phyloP scores from a whole-genome alignment of 2,113 vertebrate genomes.

The Sorex araneus region DNA sequence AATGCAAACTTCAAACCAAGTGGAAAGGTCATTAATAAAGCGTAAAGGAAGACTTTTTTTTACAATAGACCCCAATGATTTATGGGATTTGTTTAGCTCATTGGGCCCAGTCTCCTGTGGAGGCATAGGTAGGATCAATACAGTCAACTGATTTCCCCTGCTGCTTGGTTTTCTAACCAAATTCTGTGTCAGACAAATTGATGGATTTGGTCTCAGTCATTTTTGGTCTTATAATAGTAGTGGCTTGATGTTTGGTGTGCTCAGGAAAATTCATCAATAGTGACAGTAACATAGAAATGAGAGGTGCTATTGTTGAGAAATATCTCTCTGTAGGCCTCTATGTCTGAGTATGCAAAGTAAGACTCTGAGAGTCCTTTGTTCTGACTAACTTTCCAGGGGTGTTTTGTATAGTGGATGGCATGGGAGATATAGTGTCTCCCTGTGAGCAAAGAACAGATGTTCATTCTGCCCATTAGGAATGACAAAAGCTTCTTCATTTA shows the following conservation, averaged over 20 bases:
- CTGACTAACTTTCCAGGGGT: background rate
- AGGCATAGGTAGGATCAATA: background rate
- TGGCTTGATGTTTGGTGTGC: background rate
- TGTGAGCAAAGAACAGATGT: background rate
- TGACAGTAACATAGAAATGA: background rate
- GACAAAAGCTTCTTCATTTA: background rate
- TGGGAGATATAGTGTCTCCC: background rate
- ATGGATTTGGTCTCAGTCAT: slow-evolving; percentile 29
- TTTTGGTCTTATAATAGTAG: background rate
- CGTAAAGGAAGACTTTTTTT: slow-evolving; percentile 4
- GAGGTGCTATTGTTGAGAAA: background rate
- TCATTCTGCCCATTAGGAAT: background rate
- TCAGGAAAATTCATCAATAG: background rate
- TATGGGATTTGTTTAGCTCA: background rate
- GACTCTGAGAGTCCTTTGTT: background rate
- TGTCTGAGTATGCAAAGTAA: background rate
- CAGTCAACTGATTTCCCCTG: background rate
- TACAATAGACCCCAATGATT: background rate
- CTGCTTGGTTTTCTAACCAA: background rate
- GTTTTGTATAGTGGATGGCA: background rate
- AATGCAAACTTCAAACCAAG: slow-evolving; percentile 30
- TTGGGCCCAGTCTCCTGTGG: background rate
- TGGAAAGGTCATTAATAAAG: background rate
- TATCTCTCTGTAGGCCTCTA: background rate
- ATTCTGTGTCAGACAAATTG: background rate